Conservation (phyloP, 2,113 vertebrate species). For the Crotalus tigris region DNA sequence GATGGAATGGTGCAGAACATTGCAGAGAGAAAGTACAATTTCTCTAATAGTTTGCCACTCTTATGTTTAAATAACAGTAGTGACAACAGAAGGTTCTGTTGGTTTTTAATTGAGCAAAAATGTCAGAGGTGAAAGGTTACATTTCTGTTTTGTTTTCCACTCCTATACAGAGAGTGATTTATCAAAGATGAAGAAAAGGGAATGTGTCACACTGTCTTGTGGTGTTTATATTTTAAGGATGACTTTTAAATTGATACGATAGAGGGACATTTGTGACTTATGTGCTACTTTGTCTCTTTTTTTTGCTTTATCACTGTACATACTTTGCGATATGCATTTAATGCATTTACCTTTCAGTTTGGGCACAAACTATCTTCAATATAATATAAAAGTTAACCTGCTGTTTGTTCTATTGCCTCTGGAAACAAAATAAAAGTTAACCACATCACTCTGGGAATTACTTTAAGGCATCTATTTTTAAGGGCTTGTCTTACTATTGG, state of each 20-base stretch:
- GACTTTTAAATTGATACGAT: conserved; percentile 9
- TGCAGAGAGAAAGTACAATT: background rate
- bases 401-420: background rate
- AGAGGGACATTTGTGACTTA: conserved; percentile 21
- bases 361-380: conserved; percentile 24
- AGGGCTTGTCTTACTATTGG: background rate
- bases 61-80: background rate
- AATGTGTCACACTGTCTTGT: background rate
- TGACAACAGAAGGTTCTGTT: background rate
- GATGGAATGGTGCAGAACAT: background rate
- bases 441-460: background rate
- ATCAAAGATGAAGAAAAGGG: background rate
- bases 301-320: conserved; percentile 31
- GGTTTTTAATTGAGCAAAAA: conserved; percentile 12
- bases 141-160: conserved; percentile 27
- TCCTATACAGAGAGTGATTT: conserved; percentile 15
- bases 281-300: conserved; percentile 4
- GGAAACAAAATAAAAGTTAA: background rate
- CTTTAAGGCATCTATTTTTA: background rate
- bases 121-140: conserved; percentile 1
- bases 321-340: conserved; percentile 24
- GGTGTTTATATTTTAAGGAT: background rate
- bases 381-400: background rate
- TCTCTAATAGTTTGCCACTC: background rate
- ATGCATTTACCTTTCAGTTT: conserved; percentile 18